Percentiles rank a stretch among this genome's conserved stretches.
These are phyloP conservation scores for Trachythela sp. DNA, from an alignment of 64 coral and sea anemone genomes.

Conservation along the genomic window DNA sequence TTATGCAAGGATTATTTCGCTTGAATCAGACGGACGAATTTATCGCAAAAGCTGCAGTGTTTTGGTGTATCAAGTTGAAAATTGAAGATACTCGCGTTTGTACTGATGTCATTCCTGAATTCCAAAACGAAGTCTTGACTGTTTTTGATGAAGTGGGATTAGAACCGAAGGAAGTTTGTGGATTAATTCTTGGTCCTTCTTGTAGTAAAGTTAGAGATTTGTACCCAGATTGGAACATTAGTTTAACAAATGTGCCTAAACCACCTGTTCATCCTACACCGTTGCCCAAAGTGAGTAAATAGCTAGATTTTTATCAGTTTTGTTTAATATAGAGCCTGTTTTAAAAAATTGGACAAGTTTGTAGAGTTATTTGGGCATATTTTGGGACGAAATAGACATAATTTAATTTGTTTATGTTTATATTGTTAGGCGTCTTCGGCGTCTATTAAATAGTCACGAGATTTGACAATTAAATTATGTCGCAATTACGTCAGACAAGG, in stretches of 20 bases:
- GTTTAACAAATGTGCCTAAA: neutral
- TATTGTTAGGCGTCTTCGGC: too few species aligned
- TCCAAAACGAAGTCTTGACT: neutral
- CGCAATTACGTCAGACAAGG: too few species aligned
- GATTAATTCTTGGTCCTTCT: neutral
- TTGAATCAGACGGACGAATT: neutral
- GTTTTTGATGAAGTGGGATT: neutral
- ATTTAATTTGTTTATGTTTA: too few species aligned
- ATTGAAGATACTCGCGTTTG: conserved; percentile 19
- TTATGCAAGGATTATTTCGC: neutral
- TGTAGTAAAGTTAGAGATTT: neutral
- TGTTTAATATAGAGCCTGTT: neutral
- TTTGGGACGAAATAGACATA: too few species aligned
- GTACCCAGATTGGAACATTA: conserved; percentile 8
- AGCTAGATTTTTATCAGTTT: neutral
- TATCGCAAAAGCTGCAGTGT: neutral
- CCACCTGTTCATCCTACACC: neutral
- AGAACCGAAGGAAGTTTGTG: neutral
- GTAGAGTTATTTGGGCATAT: neutral
- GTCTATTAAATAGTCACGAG: too few species aligned
- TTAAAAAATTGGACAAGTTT: neutral
- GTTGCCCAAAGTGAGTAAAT: neutral
- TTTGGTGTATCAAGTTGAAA: neutral
- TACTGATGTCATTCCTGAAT: conserved; percentile 4
- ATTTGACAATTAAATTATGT: too few species aligned